A percentile compares a stretch with the other conserved stretches of the same genome.
Conservation (phyloP, 2,888 invertebrate species). For the Unio delphinus region DNA sequence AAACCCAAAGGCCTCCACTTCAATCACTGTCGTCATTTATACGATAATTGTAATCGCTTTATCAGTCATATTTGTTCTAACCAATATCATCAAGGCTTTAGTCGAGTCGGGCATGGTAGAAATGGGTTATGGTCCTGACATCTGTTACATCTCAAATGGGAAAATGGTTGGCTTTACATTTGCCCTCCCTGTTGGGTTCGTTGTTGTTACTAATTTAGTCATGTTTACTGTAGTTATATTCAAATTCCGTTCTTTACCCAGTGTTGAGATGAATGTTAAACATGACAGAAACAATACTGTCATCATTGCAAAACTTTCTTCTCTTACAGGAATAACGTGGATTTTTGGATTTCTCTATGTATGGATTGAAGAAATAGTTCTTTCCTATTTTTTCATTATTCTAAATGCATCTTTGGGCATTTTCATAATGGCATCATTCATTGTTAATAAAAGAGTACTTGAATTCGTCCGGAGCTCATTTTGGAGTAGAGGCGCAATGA, state of each 20-base stretch:
- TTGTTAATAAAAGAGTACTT: conserved; percentile 7
- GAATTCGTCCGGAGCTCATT: too few relatives aligned
- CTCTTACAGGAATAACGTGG: conserved; percentile 25
- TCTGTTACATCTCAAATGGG: conserved; percentile 17
- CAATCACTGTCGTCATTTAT: conserved; percentile 10
- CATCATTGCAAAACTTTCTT: conserved; percentile 17
- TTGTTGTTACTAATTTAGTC: conserved; percentile 10
- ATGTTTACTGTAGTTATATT: conserved; percentile 17
- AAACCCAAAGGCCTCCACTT: neutral
- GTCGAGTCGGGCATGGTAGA: conserved; percentile 1
- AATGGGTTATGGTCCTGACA: conserved; percentile 19
- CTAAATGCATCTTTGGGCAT: conserved; percentile 21
- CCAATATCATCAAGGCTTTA: conserved; percentile 14
- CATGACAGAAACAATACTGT: conserved; percentile 19
- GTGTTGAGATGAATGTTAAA: conserved; percentile 11
- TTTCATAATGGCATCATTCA: conserved; percentile 24
- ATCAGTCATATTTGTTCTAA: conserved; percentile 7
- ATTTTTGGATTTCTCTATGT: conserved; percentile 25
- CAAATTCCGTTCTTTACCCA: conserved; percentile 4
- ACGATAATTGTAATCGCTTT: conserved; percentile 4
- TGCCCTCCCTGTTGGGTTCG: conserved; percentile 12
- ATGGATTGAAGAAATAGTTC: conserved; percentile 11
- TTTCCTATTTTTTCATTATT: conserved; percentile 25
- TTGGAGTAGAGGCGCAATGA: too few relatives aligned
- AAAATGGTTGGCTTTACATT: conserved; percentile 17